Percentiles rank a stretch among this genome's conserved stretches.
These are phyloP conservation scores for Artibeus jamaicensis DNA, from an alignment of 2,797 vertebrate genomes.

Conservation along the genomic window DNA sequence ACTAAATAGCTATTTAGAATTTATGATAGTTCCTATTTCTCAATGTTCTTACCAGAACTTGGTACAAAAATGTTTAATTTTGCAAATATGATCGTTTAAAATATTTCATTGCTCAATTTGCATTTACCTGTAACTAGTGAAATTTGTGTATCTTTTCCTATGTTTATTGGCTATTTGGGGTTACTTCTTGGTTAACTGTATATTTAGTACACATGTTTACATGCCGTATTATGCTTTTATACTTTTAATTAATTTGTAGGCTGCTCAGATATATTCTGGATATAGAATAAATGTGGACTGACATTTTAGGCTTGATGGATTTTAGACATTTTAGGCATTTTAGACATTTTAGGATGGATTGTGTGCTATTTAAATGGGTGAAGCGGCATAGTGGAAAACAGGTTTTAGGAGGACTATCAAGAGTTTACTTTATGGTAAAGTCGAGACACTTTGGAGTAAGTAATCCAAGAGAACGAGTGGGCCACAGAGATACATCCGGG, in stretches of 20 bases:
- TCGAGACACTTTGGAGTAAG: not conserved
- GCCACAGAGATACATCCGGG: not conserved
- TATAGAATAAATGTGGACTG: not conserved
- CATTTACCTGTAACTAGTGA: not conserved
- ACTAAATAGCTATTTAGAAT: not conserved
- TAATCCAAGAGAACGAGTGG: not conserved
- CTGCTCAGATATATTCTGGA: not conserved
- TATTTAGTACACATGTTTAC: not conserved
- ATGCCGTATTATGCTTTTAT: not conserved
- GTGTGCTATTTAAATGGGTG: not conserved
- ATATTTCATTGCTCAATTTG: not conserved
- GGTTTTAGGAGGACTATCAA: not conserved
- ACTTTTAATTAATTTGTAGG: not conserved
- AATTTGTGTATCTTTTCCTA: not conserved
- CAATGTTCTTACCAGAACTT: not conserved
- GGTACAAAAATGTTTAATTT: not conserved
- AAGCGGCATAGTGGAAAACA: not conserved
- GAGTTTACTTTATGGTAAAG: not conserved
- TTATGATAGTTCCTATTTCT: not conserved
- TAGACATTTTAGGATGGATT: not conserved
- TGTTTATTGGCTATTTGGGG: not conserved
- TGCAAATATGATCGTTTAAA: not conserved
- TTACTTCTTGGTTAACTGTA: not conserved
- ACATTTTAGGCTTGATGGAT: not conserved
- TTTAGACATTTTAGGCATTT: not conserved